These are phyloP conservation scores for Disparrhopalites patrizii DNA, from an alignment of 2,888 invertebrate species.

Conservation along the genomic window DNA sequence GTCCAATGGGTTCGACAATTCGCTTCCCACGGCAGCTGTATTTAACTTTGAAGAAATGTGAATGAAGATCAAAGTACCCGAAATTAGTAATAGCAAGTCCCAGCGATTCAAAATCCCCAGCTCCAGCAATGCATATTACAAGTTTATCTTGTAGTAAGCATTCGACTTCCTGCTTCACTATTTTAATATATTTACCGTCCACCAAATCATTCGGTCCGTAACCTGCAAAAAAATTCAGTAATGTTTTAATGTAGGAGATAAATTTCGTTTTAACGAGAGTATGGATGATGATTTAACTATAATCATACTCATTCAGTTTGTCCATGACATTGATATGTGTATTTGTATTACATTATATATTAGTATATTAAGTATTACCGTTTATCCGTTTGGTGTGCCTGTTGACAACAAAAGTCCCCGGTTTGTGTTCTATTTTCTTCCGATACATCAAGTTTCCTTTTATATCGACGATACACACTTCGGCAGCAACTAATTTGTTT, in stretches of 20 bases:
- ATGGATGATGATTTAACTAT: no score
- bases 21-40: not conserved
- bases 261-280: no score
- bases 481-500: not conserved
- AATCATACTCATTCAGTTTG: no score
- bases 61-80: not conserved
- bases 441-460: not conserved
- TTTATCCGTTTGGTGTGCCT: not conserved
- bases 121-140: not conserved
- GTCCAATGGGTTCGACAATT: not conserved
- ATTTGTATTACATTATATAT: no score
- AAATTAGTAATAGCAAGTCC: not conserved
- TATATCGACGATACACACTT: not conserved
- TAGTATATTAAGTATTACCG: no score
- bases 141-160: not conserved
- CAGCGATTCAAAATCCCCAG: not conserved
- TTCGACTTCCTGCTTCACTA: not conserved
- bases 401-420: not conserved
- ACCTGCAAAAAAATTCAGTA: not conserved
- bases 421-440: not conserved
- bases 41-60: not conserved
- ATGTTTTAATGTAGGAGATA: no score
- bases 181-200: not conserved
- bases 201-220: not conserved
- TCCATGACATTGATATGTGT: no score